These are phyloP conservation scores for Aplocera efformata DNA, from an alignment of 2,888 invertebrate genomes.

Conservation along the genomic window DNA sequence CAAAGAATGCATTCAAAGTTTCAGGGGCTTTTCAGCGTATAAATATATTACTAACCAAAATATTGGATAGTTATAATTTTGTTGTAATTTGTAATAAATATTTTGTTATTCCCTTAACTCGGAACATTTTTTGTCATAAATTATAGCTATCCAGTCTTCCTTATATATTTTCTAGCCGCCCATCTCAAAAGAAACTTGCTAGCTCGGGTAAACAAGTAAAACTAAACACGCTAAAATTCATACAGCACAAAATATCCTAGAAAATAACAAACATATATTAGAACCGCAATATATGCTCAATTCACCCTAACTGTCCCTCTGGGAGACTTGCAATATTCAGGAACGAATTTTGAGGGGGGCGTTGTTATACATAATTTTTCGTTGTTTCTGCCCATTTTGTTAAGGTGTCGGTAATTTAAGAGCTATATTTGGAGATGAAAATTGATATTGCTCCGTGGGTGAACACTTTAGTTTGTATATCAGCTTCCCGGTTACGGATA, in stretches of 20 bases:
- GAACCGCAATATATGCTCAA: constrained; percentile 45
- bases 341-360: constrained; percentile 38
- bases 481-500: background rate
- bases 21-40: too few species aligned
- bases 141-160: too few species aligned
- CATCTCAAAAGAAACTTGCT: too few species aligned
- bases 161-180: too few species aligned
- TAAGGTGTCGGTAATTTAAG: constrained; percentile 22
- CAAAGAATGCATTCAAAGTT: too few species aligned
- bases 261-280: constrained; percentile 44
- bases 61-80: too few species aligned
- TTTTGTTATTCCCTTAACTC: too few species aligned
- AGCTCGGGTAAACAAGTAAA: too few species aligned
- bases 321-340: constrained; percentile 43
- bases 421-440: constrained; percentile 18
- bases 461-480: constrained; percentile 9
- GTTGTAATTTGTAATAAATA: too few species aligned
- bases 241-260: constrained; percentile 32
- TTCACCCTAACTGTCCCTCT: constrained; percentile 40
- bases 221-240: background rate
- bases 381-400: constrained; percentile 26
- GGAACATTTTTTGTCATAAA: too few species aligned
- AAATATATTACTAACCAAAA: too few species aligned
- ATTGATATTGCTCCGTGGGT: constrained; percentile 18
- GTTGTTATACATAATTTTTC: constrained; percentile 35